phyloP scores from a whole-genome alignment of 2,888 invertebrate species.

The Agrochola lychnidis region DNA sequence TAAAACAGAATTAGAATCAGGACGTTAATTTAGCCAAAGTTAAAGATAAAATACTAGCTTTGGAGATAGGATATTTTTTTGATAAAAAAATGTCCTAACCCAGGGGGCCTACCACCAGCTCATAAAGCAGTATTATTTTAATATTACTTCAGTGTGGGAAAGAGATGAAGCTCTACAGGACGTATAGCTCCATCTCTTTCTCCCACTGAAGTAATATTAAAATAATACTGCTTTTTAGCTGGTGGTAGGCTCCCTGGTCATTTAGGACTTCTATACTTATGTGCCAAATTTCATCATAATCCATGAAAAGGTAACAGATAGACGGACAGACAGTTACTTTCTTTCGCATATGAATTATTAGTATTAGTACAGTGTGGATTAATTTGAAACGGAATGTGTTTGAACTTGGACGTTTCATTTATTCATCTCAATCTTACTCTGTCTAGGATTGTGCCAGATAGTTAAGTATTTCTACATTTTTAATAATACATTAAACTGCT shows the following conservation, averaged over 20 bases:
- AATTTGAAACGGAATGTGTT: neutral
- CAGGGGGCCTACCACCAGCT: too few species aligned
- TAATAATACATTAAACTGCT: constrained; percentile 30
- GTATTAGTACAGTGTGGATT: too few species aligned
- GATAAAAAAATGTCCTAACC: neutral
- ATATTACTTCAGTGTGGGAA: too few species aligned
- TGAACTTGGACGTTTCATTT: constrained; percentile 19
- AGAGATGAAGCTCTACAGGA: too few species aligned
- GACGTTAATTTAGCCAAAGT: neutral
- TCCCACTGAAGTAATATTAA: too few species aligned
- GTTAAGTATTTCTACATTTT: constrained; percentile 13
- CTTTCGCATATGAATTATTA: neutral
- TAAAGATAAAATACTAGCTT: neutral
- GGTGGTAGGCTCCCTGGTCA: too few species aligned
- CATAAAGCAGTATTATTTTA: too few species aligned
- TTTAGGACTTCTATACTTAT: neutral
- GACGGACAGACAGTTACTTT: neutral
- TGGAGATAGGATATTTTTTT: too few species aligned
- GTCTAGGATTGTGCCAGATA: constrained; percentile 29
- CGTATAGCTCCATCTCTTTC: too few species aligned
- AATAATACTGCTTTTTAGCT: too few species aligned
- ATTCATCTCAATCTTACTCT: constrained; percentile 26
- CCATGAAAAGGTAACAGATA: neutral
- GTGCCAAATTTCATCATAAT: neutral
- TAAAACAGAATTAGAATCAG: neutral